These are phyloP conservation scores for Sebastes taczanowskii DNA, from an alignment of 2,797 vertebrate species.

Conservation along the genomic window DNA sequence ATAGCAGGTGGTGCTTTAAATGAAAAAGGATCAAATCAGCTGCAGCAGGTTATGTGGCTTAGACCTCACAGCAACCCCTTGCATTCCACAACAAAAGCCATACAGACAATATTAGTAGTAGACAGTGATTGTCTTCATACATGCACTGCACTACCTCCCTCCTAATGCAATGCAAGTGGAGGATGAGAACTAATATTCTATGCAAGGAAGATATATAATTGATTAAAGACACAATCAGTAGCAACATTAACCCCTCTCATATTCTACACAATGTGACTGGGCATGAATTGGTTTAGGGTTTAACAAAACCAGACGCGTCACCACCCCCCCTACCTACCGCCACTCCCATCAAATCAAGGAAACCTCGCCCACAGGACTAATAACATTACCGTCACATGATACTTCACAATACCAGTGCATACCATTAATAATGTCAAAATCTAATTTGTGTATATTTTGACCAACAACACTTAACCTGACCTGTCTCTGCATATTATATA, in stretches of 20 bases:
- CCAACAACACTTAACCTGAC: neutral
- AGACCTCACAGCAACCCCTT: neutral
- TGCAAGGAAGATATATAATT: neutral
- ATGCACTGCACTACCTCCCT: neutral
- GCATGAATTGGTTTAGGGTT: neutral
- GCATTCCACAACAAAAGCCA: neutral
- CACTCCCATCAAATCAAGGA: slow-evolving; percentile 8
- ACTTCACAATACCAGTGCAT: neutral
- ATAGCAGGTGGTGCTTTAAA: neutral
- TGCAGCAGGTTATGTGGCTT: neutral
- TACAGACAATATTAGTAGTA: neutral
- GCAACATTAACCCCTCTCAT: neutral
- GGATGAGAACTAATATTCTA: neutral
- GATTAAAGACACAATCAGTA: neutral
- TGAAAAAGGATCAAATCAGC: neutral
- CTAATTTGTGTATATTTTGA: neutral
- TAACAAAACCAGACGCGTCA: neutral
- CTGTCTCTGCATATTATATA: neutral
- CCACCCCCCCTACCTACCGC: neutral
- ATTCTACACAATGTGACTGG: neutral
- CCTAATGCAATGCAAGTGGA: neutral
- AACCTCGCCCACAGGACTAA: neutral
- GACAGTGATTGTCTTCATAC: neutral
- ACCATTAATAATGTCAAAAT: neutral
- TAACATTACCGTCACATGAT: slow-evolving; percentile 17